Conservation (phyloP, 2,113 vertebrate genomes). For the Brachypodius melanocephalos region DNA sequence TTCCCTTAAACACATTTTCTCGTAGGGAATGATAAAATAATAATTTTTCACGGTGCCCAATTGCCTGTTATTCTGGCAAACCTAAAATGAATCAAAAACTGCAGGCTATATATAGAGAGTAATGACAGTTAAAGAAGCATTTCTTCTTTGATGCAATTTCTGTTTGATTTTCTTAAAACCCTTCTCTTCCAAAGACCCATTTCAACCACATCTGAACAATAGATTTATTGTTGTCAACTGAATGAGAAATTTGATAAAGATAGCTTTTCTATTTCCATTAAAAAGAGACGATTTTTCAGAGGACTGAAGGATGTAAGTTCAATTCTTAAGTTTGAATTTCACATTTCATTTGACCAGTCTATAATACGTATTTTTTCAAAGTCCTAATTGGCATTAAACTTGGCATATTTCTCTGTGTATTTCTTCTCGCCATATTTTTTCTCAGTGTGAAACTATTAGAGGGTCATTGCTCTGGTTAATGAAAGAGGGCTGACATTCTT, state of each 20-base stretch:
- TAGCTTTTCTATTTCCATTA: slow-evolving; percentile 7
- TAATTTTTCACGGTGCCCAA: not conserved
- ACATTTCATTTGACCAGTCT: not conserved
- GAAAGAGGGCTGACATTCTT: not conserved
- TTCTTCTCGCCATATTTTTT: not conserved
- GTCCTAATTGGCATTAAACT: not conserved
- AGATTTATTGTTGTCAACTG: slow-evolving; percentile 15
- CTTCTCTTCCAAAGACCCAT: slow-evolving; percentile 1
- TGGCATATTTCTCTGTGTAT: not conserved
- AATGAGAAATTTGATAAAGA: slow-evolving; percentile 18
- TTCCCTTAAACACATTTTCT: not conserved
- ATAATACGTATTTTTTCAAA: not conserved
- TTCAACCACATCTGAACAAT: slow-evolving; percentile 9
- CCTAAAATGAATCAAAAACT: not conserved
- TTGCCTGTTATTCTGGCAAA: not conserved
- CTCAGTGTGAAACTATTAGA: not conserved
- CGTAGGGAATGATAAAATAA: not conserved
- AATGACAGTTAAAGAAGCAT: slow-evolving; percentile 14
- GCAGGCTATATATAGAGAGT: not conserved
- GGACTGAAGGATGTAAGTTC: not conserved
- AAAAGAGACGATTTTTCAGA: slow-evolving; percentile 22
- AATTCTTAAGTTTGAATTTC: not conserved
- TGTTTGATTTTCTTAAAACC: slow-evolving; percentile 4
- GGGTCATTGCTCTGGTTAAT: slow-evolving; percentile 5
- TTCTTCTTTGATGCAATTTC: slow-evolving; percentile 26